These are phyloP conservation scores for Tryphoninae sp. DNA, from an alignment of 2,888 invertebrate species.

Conservation along the genomic window DNA sequence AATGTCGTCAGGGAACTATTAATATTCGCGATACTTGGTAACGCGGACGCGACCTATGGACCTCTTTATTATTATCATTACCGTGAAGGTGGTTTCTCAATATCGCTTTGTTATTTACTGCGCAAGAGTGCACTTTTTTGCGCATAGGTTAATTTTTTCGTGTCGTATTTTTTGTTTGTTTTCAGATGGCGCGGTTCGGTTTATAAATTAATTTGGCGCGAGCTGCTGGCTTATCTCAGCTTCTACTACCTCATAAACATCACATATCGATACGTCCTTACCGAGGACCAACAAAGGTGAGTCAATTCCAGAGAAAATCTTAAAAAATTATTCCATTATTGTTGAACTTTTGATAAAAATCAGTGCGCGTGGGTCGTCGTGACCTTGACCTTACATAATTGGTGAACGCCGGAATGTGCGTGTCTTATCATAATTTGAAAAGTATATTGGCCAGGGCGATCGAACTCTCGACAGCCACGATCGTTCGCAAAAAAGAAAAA, in stretches of 20 bases:
- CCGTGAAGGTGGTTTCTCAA: not conserved
- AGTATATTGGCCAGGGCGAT: conserved; percentile 39
- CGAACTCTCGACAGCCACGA: conserved; percentile 3
- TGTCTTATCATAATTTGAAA: conserved; percentile 41
- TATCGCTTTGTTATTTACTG: not conserved
- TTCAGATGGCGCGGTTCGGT: conserved; percentile 97
- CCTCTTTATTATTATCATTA: not conserved
- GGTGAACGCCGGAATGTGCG: not conserved
- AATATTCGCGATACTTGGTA: conserved; percentile 57
- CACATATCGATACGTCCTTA: conserved; percentile 92
- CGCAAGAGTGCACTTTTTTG: not conserved
- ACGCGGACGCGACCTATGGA: conserved; percentile 18
- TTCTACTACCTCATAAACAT: conserved; percentile 94
- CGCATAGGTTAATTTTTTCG: not conserved
- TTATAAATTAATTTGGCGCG: conserved; percentile 97
- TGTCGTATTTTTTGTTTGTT: conserved; percentile 52
- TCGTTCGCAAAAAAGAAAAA: conserved; percentile 5
- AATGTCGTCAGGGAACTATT: conserved; percentile 49
- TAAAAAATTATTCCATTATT: conserved; percentile 6
- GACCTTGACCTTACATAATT: conserved; percentile 40
- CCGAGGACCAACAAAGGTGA: conserved; percentile 91
- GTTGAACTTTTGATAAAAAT: not conserved
- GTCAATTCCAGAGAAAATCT: conserved; percentile 68
- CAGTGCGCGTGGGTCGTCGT: not conserved
- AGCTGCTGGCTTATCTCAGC: conserved; percentile 92